Conservation (phyloP, 2,113 vertebrate genomes). For the Prionailurus bengalensis region DNA sequence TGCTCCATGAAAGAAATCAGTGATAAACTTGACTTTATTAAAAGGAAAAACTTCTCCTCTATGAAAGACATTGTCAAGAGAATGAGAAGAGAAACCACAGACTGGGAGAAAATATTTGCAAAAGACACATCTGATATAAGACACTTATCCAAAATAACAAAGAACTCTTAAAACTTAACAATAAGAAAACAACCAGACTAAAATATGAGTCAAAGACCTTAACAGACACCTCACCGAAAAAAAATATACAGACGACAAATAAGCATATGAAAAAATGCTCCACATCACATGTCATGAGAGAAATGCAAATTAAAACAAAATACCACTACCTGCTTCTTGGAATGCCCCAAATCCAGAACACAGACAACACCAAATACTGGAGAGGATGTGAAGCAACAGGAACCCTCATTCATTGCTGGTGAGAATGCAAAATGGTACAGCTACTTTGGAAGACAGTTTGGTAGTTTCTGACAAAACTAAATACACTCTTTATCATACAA, state of each 20-base stretch:
- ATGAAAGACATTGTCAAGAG: neutral
- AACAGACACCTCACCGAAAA: neutral
- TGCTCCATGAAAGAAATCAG: neutral
- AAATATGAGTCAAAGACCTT: neutral
- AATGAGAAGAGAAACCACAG: neutral
- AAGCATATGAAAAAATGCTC: neutral
- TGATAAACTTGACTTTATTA: neutral
- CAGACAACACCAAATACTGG: neutral
- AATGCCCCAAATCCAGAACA: neutral
- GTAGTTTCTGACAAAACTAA: neutral
- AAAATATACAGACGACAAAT: neutral
- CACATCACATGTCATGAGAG: neutral
- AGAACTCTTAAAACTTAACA: conserved; percentile 32
- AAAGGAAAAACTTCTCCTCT: neutral
- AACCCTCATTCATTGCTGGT: neutral
- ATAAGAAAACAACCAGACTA: conserved; percentile 7
- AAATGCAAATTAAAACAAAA: neutral
- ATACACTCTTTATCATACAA: neutral
- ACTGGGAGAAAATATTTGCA: conserved; percentile 5
- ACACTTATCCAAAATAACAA: conserved; percentile 39
- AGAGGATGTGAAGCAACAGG: neutral
- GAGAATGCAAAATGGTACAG: neutral
- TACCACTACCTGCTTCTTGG: neutral
- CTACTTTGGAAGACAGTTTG: neutral
- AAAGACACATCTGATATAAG: conserved; percentile 17